Percentiles rank a stretch among this genome's conserved stretches.
Conservation (phyloP, 64 coral and sea anemone genomes). For the Orbicella faveolata region DNA sequence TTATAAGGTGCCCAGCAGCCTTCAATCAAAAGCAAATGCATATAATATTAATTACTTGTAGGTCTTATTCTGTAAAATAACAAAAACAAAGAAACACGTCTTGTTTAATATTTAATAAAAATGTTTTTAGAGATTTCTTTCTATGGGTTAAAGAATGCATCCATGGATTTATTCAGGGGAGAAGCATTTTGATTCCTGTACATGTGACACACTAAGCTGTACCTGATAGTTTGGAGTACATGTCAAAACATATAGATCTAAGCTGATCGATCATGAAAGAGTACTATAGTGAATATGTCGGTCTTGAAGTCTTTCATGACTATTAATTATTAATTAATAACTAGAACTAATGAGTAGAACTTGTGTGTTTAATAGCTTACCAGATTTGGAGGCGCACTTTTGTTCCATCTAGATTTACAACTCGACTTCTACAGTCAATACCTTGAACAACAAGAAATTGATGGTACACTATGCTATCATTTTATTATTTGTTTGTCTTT, state of each 20-base stretch:
- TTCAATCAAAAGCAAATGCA: background rate
- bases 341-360: background rate
- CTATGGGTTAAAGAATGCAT: too few species aligned
- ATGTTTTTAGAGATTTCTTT: background rate
- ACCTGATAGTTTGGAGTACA: too few species aligned
- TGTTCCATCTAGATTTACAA: conserved; percentile 85
- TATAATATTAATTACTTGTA: background rate
- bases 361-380: conserved; percentile 21
- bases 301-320: too few species aligned
- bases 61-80: background rate
- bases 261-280: too few species aligned
- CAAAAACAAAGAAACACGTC: background rate
- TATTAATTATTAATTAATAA: background rate
- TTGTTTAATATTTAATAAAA: background rate
- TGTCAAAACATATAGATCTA: too few species aligned
- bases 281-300: too few species aligned
- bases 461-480: background rate
- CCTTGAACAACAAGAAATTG: conserved; percentile 44
- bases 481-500: background rate
- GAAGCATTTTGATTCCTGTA: too few species aligned
- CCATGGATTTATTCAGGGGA: too few species aligned
- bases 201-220: too few species aligned
- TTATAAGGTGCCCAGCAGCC: too few species aligned
- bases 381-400: conserved; percentile 96
- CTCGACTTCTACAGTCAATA: conserved; percentile 92